These are phyloP conservation scores for Pomacea maculata DNA, from an alignment of 1,140 invertebrate genomes.

Conservation along the genomic window DNA sequence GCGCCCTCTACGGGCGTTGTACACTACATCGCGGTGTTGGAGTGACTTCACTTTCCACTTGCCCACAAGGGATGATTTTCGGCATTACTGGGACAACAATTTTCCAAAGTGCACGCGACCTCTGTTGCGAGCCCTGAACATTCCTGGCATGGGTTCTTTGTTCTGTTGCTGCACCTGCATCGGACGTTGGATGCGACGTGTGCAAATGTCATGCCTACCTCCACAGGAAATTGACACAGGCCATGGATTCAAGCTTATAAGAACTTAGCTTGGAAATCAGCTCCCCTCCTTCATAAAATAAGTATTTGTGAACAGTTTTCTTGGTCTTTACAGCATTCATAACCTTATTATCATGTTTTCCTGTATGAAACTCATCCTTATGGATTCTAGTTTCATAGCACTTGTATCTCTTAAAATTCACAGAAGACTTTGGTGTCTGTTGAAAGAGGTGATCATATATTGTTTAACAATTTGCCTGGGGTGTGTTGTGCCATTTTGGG, in stretches of 20 bases:
- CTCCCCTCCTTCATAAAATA: too few relatives aligned
- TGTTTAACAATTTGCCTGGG: too few relatives aligned
- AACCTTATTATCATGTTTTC: too few relatives aligned
- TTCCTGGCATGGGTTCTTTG: conserved; percentile 41
- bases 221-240: conserved; percentile 62
- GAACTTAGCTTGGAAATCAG: conserved; percentile 33
- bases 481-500: too few relatives aligned
- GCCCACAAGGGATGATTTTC: conserved; percentile 56
- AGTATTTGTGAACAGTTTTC: too few relatives aligned
- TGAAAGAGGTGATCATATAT: too few relatives aligned
- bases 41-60: conserved; percentile 60
- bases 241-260: conserved; percentile 62
- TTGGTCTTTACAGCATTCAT: too few relatives aligned
- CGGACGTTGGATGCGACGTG: conserved; percentile 51
- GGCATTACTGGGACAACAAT: conserved; percentile 56
- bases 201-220: conserved; percentile 59
- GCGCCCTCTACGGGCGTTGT: conserved; percentile 42
- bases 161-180: conserved; percentile 56
- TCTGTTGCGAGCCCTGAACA: conserved; percentile 52
- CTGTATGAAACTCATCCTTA: too few relatives aligned
- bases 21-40: conserved; percentile 55
- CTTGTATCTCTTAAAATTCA: too few relatives aligned
- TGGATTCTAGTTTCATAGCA: too few relatives aligned
- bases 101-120: conserved; percentile 56
- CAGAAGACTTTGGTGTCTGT: too few relatives aligned